A percentile compares a stretch with the other conserved stretches of the same genome.
Evolutionary conservation across 2,113 vertebrate genomes (phyloP).

Genomic region (Sminthopsis crassicaudata): DNA sequence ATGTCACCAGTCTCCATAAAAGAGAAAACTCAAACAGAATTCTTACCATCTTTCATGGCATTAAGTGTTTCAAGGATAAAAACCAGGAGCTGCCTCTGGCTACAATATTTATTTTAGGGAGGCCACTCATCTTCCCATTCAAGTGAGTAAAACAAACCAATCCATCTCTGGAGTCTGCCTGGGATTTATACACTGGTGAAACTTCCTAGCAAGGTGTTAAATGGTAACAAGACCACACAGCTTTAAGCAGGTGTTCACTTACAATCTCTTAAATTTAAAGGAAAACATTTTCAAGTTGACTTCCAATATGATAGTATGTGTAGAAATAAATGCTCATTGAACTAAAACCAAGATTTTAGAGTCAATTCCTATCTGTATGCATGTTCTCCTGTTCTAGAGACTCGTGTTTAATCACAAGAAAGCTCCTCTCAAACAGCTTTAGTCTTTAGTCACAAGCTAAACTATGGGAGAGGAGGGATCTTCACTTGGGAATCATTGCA

Average conservation of each 20-base stretch:
- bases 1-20: not conserved
- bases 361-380: not conserved
- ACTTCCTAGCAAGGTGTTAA: not conserved
- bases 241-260: not conserved
- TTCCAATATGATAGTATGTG: not conserved
- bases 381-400: not conserved
- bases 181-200: not conserved
- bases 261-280: slow-evolving; percentile 12
- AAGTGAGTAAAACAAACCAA: not conserved
- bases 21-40: slow-evolving; percentile 25
- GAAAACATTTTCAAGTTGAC: not conserved
- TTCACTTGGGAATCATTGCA: not conserved
- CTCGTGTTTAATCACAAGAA: not conserved
- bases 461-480: not conserved
- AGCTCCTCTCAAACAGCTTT: not conserved
- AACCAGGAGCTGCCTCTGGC: not conserved
- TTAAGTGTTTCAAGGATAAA: not conserved
- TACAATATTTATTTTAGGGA: slow-evolving; percentile 22
- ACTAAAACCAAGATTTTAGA: not conserved
- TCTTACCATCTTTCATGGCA: not conserved
- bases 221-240: not conserved
- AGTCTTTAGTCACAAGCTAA: not conserved
- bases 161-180: not conserved
- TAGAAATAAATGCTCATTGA: not conserved
- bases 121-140: not conserved